phyloP scores from a whole-genome alignment of 37 sponge, comb jelly and placozoan species.

The Oopsacas minuta region DNA sequence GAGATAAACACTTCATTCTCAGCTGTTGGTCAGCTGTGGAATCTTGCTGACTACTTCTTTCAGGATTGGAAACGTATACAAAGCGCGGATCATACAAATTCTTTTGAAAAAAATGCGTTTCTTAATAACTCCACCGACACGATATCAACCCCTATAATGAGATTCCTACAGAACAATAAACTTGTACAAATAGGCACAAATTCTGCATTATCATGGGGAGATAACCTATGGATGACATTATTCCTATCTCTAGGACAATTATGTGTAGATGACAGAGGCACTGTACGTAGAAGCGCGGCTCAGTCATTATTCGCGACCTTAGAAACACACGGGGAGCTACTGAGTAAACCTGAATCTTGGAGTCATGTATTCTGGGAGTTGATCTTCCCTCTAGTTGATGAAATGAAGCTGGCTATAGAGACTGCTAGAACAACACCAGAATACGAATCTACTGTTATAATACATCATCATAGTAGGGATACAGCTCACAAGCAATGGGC shows the following conservation, averaged over 20 bases:
- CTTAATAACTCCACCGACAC: background rate
- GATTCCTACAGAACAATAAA: background rate
- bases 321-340: slow-evolving; percentile 68
- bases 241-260: slow-evolving; percentile 47
- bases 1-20: slow-evolving; percentile 90
- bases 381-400: slow-evolving; percentile 67
- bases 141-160: background rate
- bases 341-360: slow-evolving; percentile 55
- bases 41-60: slow-evolving; percentile 72
- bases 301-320: slow-evolving; percentile 94
- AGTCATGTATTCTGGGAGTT: slow-evolving; percentile 77
- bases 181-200: background rate
- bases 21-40: slow-evolving; percentile 92
- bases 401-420: slow-evolving; percentile 37
- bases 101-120: background rate
- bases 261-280: slow-evolving; percentile 73
- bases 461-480: slow-evolving; percentile 77
- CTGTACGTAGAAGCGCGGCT: slow-evolving; percentile 87
- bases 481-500: slow-evolving; percentile 97
- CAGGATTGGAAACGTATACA: slow-evolving; percentile 38
- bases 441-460: slow-evolving; percentile 45
- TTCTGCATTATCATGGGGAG: background rate
- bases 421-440: slow-evolving; percentile 56
- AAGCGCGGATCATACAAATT: background rate
- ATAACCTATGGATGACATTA: slow-evolving; percentile 14